Evolutionary conservation across 2,113 vertebrate genomes (phyloP).

Genomic region (Coptodon rendalli): DNA sequence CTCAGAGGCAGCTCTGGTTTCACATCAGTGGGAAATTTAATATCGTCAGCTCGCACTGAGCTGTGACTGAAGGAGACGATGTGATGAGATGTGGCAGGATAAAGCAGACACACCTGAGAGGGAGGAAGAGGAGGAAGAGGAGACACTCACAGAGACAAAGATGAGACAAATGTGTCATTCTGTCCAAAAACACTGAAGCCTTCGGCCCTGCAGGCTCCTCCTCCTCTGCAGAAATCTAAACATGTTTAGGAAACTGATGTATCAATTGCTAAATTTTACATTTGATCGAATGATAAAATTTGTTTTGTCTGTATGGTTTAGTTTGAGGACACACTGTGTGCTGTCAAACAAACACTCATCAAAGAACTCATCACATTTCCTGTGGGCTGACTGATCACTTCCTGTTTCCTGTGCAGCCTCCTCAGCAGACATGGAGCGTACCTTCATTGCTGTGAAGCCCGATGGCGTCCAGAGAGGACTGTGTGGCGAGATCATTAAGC

Average conservation of each 20-base stretch:
- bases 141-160: background rate
- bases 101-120: background rate
- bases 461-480: slow-evolving; percentile 89
- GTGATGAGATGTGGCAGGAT: background rate
- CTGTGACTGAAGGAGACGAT: background rate
- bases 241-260: background rate
- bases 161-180: background rate
- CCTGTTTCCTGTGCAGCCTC: background rate
- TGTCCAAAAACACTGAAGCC: background rate
- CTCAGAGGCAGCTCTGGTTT: background rate
- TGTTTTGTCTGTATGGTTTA: background rate
- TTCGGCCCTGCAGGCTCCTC: background rate
- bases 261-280: background rate
- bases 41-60: fast-evolving
- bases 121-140: background rate
- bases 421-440: slow-evolving; percentile 69
- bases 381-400: background rate
- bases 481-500: slow-evolving; percentile 87
- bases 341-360: background rate
- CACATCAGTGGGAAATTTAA: background rate
- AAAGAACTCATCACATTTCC: background rate
- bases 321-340: background rate
- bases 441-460: slow-evolving; percentile 90
- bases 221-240: background rate
- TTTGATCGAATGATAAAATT: fast-evolving